Evolutionary conservation across 2,113 vertebrate genomes (phyloP).

Genomic region (Ciconia stormi): DNA sequence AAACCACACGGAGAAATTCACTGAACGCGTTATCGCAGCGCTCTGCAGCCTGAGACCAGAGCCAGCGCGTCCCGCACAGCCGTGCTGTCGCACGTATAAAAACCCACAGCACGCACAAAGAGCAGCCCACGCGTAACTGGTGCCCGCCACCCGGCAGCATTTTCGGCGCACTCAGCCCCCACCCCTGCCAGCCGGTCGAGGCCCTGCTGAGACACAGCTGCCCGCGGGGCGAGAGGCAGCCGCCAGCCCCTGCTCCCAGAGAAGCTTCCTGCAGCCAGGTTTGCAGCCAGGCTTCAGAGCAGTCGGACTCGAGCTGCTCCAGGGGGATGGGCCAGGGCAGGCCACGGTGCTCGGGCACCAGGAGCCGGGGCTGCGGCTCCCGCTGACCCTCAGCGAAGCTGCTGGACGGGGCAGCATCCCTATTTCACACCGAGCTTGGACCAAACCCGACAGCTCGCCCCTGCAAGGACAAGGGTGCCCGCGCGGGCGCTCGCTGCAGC

Average conservation of each 20-base stretch:
- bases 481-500: not conserved
- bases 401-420: not conserved
- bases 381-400: not conserved
- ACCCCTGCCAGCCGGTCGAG: not conserved
- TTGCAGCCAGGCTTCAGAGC: not conserved
- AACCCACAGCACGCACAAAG: not conserved
- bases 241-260: not conserved
- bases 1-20: not conserved
- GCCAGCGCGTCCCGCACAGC: not conserved
- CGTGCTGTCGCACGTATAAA: rapidly evolving
- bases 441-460: not conserved
- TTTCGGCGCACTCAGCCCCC: not conserved
- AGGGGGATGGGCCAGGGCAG: not conserved
- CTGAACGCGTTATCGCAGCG: rapidly evolving
- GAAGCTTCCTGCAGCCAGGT: not conserved
- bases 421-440: rapidly evolving
- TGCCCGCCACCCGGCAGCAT: rapidly evolving
- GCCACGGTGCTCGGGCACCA: rapidly evolving
- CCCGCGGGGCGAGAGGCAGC: rapidly evolving
- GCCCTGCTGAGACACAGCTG: too few relatives aligned
- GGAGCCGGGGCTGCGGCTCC: not conserved
- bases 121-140: rapidly evolving
- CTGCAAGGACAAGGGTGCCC: not conserved
- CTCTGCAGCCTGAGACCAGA: not conserved
- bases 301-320: not conserved